Percentiles rank a stretch among this genome's conserved stretches.
phyloP scores from a whole-genome alignment of 2,888 invertebrate species.

The Ecdyonurus torrentis region DNA sequence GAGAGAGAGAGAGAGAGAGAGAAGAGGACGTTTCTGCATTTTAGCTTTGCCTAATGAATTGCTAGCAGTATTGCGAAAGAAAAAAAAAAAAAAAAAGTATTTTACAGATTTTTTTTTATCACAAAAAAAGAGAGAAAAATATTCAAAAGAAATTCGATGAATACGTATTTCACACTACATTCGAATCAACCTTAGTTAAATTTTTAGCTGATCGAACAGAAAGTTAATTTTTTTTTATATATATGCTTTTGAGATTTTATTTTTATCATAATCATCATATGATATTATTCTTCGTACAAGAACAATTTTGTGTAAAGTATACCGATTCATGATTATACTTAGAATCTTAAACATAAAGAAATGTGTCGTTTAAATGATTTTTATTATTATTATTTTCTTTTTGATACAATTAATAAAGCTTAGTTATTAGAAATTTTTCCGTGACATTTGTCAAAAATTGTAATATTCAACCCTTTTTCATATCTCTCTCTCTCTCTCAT shows the following conservation, averaged over 20 bases:
- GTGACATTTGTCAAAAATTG: too few relatives aligned
- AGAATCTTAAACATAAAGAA: too few relatives aligned
- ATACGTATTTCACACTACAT: not conserved
- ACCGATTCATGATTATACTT: too few relatives aligned
- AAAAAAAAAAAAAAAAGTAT: not conserved
- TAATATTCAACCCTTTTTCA: too few relatives aligned
- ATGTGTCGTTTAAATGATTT: too few relatives aligned
- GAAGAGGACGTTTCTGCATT: not conserved
- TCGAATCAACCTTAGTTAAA: not conserved
- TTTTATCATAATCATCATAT: not conserved
- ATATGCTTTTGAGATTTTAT: not conserved
- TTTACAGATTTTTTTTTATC: not conserved
- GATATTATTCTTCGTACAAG: not conserved
- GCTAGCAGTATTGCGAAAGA: not conserved
- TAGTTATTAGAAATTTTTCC: too few relatives aligned
- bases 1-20: slow-evolving; percentile 15
- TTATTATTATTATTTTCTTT: too few relatives aligned
- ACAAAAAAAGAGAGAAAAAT: not conserved
- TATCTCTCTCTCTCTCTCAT: too few relatives aligned
- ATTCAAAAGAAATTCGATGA: not conserved
- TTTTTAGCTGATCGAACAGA: not conserved
- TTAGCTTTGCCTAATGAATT: not conserved
- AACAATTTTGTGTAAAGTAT: not conserved
- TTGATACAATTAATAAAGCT: too few relatives aligned
- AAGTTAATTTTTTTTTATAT: not conserved